Evolutionary conservation across 2,113 vertebrate genomes (phyloP).

Genomic region (Micromys minutus): DNA sequence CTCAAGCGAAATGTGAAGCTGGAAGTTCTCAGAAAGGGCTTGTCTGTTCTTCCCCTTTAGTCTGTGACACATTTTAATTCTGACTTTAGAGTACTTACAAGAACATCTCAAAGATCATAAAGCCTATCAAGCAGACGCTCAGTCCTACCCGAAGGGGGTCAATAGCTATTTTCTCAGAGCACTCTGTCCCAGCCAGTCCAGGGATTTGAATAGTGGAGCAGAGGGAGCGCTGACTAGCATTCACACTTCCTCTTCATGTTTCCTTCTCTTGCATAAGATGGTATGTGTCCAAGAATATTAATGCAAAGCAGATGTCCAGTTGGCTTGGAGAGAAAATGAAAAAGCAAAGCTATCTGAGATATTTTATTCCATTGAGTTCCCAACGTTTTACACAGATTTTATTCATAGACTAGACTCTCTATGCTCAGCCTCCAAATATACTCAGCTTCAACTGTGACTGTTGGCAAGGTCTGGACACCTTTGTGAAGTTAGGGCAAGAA

Average conservation of each 20-base stretch:
- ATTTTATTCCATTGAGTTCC: background rate
- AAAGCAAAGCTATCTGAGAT: background rate
- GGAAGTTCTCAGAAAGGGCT: background rate
- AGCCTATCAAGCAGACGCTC: background rate
- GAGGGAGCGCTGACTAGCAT: background rate
- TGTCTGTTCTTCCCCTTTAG: background rate
- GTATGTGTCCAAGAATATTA: background rate
- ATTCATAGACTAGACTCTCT: background rate
- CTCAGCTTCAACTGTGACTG: background rate
- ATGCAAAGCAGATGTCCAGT: background rate
- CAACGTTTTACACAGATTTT: background rate
- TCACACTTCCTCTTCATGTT: background rate
- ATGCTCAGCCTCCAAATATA: background rate
- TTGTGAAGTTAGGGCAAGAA: background rate
- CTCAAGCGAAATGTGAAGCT: background rate
- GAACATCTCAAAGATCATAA: background rate
- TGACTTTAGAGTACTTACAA: background rate
- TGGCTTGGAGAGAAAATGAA: background rate
- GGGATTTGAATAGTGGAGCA: background rate
- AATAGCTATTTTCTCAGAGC: background rate
- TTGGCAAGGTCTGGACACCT: background rate
- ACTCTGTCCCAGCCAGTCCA: background rate
- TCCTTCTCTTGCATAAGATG: background rate
- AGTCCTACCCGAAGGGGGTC: background rate
- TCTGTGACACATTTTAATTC: background rate